phyloP scores from a whole-genome alignment of 1,140 invertebrate species.

The Elymnias hypermnestra region DNA sequence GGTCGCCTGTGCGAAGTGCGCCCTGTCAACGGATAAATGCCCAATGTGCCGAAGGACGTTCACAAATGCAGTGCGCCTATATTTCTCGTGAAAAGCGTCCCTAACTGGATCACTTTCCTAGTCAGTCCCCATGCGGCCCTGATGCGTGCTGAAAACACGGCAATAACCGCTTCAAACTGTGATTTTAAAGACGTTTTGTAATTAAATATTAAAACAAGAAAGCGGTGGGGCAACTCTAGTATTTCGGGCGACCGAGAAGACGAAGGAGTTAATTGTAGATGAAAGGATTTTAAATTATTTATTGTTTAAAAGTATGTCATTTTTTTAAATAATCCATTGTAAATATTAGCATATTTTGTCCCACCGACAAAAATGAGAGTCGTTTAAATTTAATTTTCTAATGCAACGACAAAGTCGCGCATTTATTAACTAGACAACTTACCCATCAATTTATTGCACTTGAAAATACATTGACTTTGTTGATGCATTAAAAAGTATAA shows the following conservation, averaged over 20 bases:
- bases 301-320: slow-evolving; percentile 41
- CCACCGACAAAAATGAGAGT: slow-evolving; percentile 31
- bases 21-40: slow-evolving; percentile 81
- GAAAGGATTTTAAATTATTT: slow-evolving; percentile 55
- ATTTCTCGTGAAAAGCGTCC: slow-evolving; percentile 60
- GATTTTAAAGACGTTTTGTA: slow-evolving; percentile 38
- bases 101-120: slow-evolving; percentile 43
- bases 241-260: slow-evolving; percentile 28
- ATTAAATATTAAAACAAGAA: slow-evolving; percentile 27
- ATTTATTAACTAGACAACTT: slow-evolving; percentile 11
- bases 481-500: slow-evolving; percentile 13
- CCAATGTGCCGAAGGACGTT: slow-evolving; percentile 87
- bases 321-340: slow-evolving; percentile 49
- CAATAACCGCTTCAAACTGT: slow-evolving; percentile 38
- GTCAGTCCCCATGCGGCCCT: slow-evolving; percentile 43
- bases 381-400: slow-evolving; percentile 16
- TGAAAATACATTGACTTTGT: slow-evolving; percentile 8
- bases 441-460: not conserved
- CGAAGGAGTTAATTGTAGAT: slow-evolving; percentile 38
- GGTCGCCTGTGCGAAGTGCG: slow-evolving; percentile 91
- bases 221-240: slow-evolving; percentile 31
- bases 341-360: slow-evolving; percentile 63
- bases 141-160: slow-evolving; percentile 54
- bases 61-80: slow-evolving; percentile 62
- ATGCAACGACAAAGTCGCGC: slow-evolving; percentile 16